A percentile compares a stretch with the other conserved stretches of the same genome.
Conservation (phyloP, 2,113 vertebrate genomes). For the Eurystomus gularis region DNA sequence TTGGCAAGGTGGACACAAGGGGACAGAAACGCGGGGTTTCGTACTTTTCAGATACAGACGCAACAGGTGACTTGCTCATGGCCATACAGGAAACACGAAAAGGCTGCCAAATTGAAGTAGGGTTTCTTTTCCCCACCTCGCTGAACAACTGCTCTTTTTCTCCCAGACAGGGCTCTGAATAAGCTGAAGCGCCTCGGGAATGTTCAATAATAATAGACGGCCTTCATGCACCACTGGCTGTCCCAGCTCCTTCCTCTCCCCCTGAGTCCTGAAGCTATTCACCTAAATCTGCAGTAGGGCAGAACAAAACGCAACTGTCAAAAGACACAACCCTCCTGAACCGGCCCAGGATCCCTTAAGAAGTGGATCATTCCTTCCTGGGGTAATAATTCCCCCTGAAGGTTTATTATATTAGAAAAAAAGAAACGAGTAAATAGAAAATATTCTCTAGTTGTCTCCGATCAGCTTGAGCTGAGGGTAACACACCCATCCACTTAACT, state of each 20-base stretch:
- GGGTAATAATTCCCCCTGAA: not conserved
- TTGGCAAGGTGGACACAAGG: not conserved
- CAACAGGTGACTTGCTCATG: not conserved
- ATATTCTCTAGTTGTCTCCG: not conserved
- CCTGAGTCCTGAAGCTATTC: not conserved
- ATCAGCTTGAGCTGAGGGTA: not conserved
- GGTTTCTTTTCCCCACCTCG: not conserved
- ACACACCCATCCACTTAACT: not conserved
- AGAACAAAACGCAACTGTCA: not conserved
- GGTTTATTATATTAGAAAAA: not conserved
- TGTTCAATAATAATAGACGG: not conserved
- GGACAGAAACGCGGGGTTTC: not conserved
- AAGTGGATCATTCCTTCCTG: not conserved
- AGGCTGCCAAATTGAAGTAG: too few relatives aligned
- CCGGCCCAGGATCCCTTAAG: not conserved
- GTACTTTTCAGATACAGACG: not conserved
- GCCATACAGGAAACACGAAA: not conserved
- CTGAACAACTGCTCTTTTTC: not conserved
- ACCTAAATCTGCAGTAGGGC: not conserved
- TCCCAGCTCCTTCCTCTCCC: not conserved
- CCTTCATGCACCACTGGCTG: not conserved
- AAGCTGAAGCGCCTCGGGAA: not conserved
- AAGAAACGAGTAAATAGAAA: not conserved
- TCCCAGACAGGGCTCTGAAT: not conserved
- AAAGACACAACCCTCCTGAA: not conserved